Conservation (phyloP, 1,140 invertebrate genomes). For the Drosophila eugracilis region DNA sequence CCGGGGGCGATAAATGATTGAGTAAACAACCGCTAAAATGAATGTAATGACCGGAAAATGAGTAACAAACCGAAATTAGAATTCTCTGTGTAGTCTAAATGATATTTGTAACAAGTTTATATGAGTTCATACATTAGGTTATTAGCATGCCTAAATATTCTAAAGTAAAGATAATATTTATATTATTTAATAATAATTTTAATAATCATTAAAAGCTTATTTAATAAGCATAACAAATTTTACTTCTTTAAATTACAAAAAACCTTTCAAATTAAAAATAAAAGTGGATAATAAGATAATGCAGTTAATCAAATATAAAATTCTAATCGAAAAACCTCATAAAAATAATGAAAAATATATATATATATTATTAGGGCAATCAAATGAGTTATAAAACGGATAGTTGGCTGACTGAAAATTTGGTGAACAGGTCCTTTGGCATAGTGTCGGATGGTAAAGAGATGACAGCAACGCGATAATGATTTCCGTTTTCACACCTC, state of each 20-base stretch:
- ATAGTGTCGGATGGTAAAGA: slow-evolving; percentile 9
- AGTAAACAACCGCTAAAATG: slow-evolving; percentile 21
- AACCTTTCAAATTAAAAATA: neutral
- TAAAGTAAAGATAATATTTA: too few species aligned
- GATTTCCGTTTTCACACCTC: slow-evolving; percentile 66
- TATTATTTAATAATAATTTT: too few species aligned
- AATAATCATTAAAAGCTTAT: too few species aligned
- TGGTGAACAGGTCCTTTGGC: neutral
- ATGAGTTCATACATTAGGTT: too few species aligned
- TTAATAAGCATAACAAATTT: too few species aligned
- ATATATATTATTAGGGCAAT: neutral
- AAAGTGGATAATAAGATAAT: too few species aligned
- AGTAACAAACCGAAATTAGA: neutral
- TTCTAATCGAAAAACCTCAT: neutral
- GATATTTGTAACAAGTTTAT: too few species aligned
- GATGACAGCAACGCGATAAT: slow-evolving; percentile 54
- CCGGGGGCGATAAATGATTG: slow-evolving; percentile 22
- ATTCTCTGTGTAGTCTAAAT: neutral
- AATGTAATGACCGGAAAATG: neutral
- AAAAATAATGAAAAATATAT: neutral
- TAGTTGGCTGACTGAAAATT: neutral
- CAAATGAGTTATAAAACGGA: neutral
- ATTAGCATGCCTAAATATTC: too few species aligned
- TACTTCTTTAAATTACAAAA: too few species aligned
- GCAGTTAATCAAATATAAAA: neutral